Conservation (phyloP, 2,797 vertebrate species). For the Enteromius paludinosus region DNA sequence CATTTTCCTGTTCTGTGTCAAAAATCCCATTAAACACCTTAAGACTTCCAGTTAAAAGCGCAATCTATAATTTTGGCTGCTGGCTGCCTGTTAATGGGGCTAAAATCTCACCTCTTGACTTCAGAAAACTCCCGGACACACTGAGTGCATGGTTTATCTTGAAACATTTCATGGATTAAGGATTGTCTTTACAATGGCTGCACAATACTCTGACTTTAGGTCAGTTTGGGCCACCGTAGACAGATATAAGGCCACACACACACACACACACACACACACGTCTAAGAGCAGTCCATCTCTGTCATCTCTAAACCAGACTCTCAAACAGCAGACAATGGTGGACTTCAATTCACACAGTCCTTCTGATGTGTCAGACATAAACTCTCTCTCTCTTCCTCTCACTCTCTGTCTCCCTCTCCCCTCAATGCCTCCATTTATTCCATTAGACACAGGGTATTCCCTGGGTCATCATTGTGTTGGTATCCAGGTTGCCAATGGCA, state of each 20-base stretch:
- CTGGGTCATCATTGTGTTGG: conserved; percentile 74
- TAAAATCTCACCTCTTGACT: conserved; percentile 6
- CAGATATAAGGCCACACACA: conserved; percentile 15
- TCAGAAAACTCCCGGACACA: not conserved
- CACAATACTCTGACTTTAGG: not conserved
- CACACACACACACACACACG: conserved; percentile 14
- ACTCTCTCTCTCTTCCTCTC: conserved; percentile 43
- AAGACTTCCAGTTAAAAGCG: conserved; percentile 34
- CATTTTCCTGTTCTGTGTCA: not conserved
- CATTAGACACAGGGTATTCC: conserved; percentile 58
- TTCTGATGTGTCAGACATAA: conserved; percentile 61
- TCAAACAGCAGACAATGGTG: conserved; percentile 31
- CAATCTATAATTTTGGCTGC: conserved; percentile 23
- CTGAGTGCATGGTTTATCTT: not conserved
- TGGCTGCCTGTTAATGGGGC: not conserved
- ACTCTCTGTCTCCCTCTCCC: conserved; percentile 60
- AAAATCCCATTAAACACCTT: not conserved
- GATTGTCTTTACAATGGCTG: not conserved
- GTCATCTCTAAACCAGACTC: conserved; percentile 11
- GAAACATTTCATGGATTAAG: not conserved
- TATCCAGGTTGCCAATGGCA: conserved; percentile 72
- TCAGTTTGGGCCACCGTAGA: conserved; percentile 4
- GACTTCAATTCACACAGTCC: conserved; percentile 44
- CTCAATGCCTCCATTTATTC: conserved; percentile 77
- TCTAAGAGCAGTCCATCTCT: conserved; percentile 15